Evolutionary conservation across 2,888 invertebrate genomes (phyloP).

Genomic region (Bombylius major): DNA sequence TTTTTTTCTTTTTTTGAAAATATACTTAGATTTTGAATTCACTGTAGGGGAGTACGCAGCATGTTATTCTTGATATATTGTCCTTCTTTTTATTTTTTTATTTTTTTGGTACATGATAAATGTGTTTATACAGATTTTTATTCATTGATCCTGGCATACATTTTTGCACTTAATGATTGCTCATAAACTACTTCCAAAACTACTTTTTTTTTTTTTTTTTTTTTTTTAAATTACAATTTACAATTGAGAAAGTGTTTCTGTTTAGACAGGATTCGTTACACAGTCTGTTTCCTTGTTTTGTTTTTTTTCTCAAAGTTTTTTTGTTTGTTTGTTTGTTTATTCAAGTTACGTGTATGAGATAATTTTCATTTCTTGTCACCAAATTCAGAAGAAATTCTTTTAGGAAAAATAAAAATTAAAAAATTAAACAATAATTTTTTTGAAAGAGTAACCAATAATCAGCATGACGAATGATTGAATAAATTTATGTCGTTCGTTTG

Average conservation of each 20-base stretch:
- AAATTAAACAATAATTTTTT: background rate
- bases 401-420: background rate
- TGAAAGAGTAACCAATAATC: background rate
- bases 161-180: conserved; percentile 11
- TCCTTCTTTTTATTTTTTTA: no score
- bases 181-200: conserved; percentile 6
- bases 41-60: no score
- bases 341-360: background rate
- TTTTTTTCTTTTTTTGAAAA: no score
- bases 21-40: no score
- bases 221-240: background rate
- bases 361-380: conserved; percentile 3
- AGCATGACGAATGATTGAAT: background rate
- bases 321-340: background rate
- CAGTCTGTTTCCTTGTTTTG: conserved; percentile 1
- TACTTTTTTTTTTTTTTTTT: background rate
- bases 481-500: no score
- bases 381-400: background rate
- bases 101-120: no score
- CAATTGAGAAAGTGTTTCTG: conserved; percentile 8
- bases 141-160: background rate
- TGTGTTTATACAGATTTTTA: no score
- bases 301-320: background rate
- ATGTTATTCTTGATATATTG: no score
- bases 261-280: conserved; percentile 10